phyloP scores from a whole-genome alignment of 2,797 vertebrate genomes.

The Clarias pachynema region DNA sequence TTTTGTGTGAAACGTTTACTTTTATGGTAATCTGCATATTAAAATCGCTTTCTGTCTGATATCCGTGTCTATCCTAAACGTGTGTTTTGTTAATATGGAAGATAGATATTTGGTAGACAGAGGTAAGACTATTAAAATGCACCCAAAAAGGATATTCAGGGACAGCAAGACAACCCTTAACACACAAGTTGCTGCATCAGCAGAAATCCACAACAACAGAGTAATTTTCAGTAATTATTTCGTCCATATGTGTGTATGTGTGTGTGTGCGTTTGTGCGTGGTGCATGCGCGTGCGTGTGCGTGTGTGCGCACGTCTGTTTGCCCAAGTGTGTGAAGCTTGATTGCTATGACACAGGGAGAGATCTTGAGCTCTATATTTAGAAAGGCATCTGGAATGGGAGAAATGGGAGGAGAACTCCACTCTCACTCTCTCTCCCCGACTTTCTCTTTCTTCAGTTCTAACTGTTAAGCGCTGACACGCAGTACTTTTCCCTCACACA shows the following conservation, averaged over 20 bases:
- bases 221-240: not conserved
- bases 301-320: not conserved
- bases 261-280: not conserved
- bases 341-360: constrained; percentile 56
- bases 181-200: not conserved
- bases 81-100: not conserved
- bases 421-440: not conserved
- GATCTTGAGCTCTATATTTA: constrained; percentile 74
- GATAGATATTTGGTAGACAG: not conserved
- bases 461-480: not conserved
- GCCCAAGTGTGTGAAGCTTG: constrained; percentile 19
- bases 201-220: not conserved
- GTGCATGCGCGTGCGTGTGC: not conserved
- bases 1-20: not conserved
- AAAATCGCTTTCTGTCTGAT: not conserved
- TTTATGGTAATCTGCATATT: not conserved
- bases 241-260: constrained; percentile 27
- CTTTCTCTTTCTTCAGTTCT: constrained; percentile 1
- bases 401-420: constrained; percentile 43
- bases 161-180: not conserved
- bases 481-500: constrained; percentile 4
- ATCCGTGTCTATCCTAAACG: constrained; percentile 1
- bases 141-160: not conserved
- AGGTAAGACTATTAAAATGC: constrained; percentile 12
- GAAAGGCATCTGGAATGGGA: constrained; percentile 78